Base-by-base conservation (phyloP, 2,113 vertebrate species). In the Nansenia antarctica region DNA sequence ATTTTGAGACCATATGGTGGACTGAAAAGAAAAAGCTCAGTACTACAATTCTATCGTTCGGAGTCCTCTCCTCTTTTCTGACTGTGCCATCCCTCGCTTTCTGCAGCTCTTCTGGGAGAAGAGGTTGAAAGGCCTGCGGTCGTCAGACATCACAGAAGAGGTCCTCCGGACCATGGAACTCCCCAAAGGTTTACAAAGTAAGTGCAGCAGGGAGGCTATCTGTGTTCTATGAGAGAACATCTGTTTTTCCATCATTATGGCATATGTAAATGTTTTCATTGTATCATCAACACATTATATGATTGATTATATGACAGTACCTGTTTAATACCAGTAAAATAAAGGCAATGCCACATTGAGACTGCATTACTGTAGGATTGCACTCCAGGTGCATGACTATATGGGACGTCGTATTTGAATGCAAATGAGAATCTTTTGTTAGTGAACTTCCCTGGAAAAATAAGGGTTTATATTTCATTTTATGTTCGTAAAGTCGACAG, bases 41-140 rank as follows among this genome's bases (percentile, higher is more conserved):
- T n/a, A n/a, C n/a, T n/a, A n/a, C n/a, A n/a, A n/a, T n/a, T n/a
- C n/a, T n/a, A n/a, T n/a, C n/a, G n/a, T 14, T 14, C 35, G 9
- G 53, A 8, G 6, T 27, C 4, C 24, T 30, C 26, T 18, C 20
- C 24, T 55, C 9, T 1, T 29, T 31, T 18, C 3, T n/a, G n/a
- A n/a, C n/a, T n/a, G n/a, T n/a, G n/a, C 2, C 6, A 11, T 66
- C 47, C 57, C 53, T 69, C 15, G 54, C 27, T 9, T 31, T 42
- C 18, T 49, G 62, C 88, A 97, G 95, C 90, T 97, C 70, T 97
- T 97, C 73, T 97, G 95, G 95, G 95, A 97, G 89, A 94, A 94
- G 87, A 89, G 95, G 70, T 86, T 97, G 73, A 94, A 94, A 90
- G 95, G 95, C 65, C 91, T 96, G 60, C 91, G 92, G 22, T 93